These are phyloP conservation scores for Lasius platythorax DNA, from an alignment of 2,888 invertebrate species.

Conservation along the genomic window DNA sequence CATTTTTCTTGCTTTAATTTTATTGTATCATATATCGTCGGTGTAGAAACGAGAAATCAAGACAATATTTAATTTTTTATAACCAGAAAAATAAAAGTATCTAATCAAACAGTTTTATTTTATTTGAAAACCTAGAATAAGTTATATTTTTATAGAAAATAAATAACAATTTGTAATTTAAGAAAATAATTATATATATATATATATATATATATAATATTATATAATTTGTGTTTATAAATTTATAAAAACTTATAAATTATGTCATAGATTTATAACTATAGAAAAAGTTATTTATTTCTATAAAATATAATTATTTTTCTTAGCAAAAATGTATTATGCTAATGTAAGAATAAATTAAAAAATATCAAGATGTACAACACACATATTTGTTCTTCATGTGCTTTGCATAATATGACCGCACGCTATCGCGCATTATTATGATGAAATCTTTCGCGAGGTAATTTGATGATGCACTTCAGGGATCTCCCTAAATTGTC, in stretches of 20 bases:
- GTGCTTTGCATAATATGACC: background rate
- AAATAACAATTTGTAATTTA: background rate
- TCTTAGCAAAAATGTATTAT: background rate
- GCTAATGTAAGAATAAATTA: background rate
- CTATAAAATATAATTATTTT: background rate
- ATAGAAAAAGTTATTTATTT: background rate
- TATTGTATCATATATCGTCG: background rate
- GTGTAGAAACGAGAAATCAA: background rate
- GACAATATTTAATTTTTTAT: too few relatives aligned
- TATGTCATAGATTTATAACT: background rate
- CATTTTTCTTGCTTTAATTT: slow-evolving; percentile 22
- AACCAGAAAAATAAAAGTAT: background rate
- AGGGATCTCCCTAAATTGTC: slow-evolving; percentile 17
- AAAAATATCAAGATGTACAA: background rate
- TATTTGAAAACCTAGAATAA: background rate
- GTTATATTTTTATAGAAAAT: background rate
- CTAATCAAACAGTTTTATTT: background rate
- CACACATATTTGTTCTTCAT: background rate
- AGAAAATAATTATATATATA: background rate
- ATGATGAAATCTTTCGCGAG: slow-evolving; percentile 26
- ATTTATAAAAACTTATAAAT: background rate
- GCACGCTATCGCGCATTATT: background rate
- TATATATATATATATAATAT: too few relatives aligned
- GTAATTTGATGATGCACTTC: slow-evolving; percentile 21
- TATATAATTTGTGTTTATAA: background rate